Evolutionary conservation across 2,888 invertebrate genomes (phyloP).

Genomic region (Balanococcus diminutus): DNA sequence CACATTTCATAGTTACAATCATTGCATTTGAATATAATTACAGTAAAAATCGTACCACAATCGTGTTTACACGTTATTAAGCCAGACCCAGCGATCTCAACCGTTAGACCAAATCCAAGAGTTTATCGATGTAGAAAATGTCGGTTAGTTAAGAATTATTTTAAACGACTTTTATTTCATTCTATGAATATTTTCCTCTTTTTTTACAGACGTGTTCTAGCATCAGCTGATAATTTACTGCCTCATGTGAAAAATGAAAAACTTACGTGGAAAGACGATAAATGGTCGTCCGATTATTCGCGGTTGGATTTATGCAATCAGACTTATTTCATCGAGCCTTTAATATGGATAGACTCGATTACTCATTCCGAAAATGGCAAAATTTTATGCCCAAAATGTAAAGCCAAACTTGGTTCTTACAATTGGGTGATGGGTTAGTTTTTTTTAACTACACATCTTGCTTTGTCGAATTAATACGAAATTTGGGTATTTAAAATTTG

Average conservation of each 20-base stretch:
- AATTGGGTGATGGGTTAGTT: constrained; percentile 82
- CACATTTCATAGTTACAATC: not conserved
- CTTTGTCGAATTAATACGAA: too few species aligned
- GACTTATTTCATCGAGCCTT: constrained; percentile 86
- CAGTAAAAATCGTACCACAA: constrained; percentile 82
- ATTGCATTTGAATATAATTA: constrained; percentile 57
- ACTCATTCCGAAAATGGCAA: constrained; percentile 77
- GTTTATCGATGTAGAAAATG: constrained; percentile 85
- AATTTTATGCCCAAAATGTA: constrained; percentile 84
- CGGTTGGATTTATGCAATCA: constrained; percentile 67
- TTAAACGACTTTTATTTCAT: not conserved
- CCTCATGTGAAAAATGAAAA: constrained; percentile 70
- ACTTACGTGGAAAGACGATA: constrained; percentile 63
- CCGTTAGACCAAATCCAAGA: constrained; percentile 79
- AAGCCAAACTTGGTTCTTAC: constrained; percentile 83
- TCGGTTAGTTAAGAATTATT: constrained; percentile 62
- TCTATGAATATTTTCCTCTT: not conserved
- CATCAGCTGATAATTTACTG: constrained; percentile 78
- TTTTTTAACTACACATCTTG: too few species aligned
- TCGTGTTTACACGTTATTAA: constrained; percentile 77
- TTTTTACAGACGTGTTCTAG: constrained; percentile 71
- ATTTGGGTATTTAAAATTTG: too few species aligned
- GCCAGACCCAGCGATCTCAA: constrained; percentile 77
- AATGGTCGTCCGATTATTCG: constrained; percentile 59
- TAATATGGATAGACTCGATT: constrained; percentile 85